These are phyloP conservation scores for Leucoptera coffeella DNA, from an alignment of 2,888 invertebrate genomes.

Conservation along the genomic window DNA sequence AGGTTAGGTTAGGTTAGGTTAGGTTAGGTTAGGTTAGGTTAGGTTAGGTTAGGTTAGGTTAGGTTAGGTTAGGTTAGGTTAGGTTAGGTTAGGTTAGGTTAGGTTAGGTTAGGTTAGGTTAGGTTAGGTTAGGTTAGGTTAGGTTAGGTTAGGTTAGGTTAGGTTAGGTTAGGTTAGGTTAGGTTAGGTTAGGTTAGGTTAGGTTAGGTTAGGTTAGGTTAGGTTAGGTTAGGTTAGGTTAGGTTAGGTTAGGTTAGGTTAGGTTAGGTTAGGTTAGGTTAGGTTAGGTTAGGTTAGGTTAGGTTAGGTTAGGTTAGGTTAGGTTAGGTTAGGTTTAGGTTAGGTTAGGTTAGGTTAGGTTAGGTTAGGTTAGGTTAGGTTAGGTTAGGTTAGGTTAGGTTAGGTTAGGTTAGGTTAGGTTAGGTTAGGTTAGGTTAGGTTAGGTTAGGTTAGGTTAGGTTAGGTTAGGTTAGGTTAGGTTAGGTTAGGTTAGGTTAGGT, in stretches of 20 bases:
- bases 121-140: constrained; percentile 9
- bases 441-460: constrained; percentile 4
- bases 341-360: constrained; percentile 6
- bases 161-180: constrained; percentile 7
- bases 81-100: constrained; percentile 8
- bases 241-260: constrained; percentile 9
- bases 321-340: constrained; percentile 6
- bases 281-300: constrained; percentile 11
- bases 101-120: constrained; percentile 7
- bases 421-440: constrained; percentile 6
- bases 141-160: constrained; percentile 9
- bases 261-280: constrained; percentile 10
- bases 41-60: constrained; percentile 9
- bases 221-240: constrained; percentile 5
- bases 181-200: constrained; percentile 5
- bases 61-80: constrained; percentile 4
- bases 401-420: constrained; percentile 5
- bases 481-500: constrained; percentile 5
- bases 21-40: constrained; percentile 9
- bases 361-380: constrained; percentile 6
- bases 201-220: constrained; percentile 8
- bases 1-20: constrained; percentile 9
- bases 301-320: constrained; percentile 8
- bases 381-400: constrained; percentile 6
- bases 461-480: constrained; percentile 5